These are phyloP conservation scores for Gymnorhina tibicen DNA, from an alignment of 2,113 vertebrate species.

Conservation along the genomic window DNA sequence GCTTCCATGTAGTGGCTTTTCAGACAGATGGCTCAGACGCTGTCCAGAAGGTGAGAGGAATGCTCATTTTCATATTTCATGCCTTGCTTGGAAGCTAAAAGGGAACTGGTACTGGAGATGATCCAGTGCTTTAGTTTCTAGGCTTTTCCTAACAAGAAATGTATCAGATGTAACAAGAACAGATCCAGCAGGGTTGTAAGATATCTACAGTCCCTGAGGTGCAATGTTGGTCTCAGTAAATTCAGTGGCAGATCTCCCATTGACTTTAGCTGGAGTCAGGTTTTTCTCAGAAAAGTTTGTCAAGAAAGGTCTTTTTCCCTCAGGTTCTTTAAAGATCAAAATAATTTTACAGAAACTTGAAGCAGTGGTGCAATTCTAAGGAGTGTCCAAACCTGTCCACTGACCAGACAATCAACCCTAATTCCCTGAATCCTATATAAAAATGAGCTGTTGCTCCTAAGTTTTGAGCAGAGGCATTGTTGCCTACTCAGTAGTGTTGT, in stretches of 20 bases:
- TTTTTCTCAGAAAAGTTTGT: not conserved
- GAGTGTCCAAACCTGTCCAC: fast-evolving
- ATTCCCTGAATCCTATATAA: not conserved
- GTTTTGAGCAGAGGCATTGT: not conserved
- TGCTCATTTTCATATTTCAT: not conserved
- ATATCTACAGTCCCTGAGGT: not conserved
- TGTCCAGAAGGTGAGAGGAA: not conserved
- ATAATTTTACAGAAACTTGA: not conserved
- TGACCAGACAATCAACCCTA: not conserved
- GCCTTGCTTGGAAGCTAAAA: not conserved
- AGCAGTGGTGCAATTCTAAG: not conserved
- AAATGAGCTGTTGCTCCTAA: not conserved
- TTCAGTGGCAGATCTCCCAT: not conserved
- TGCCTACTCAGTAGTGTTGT: not conserved
- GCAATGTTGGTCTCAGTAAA: not conserved
- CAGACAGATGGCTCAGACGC: not conserved
- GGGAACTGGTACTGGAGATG: not conserved
- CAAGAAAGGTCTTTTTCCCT: not conserved
- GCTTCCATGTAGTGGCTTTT: not conserved
- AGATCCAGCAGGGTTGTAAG: not conserved
- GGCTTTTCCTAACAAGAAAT: not conserved
- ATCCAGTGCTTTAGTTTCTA: not conserved
- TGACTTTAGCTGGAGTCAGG: not conserved
- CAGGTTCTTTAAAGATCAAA: not conserved
- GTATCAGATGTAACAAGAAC: not conserved